Evolutionary conservation across 2,797 vertebrate genomes (phyloP).

Genomic region (Dryobates pubescens): DNA sequence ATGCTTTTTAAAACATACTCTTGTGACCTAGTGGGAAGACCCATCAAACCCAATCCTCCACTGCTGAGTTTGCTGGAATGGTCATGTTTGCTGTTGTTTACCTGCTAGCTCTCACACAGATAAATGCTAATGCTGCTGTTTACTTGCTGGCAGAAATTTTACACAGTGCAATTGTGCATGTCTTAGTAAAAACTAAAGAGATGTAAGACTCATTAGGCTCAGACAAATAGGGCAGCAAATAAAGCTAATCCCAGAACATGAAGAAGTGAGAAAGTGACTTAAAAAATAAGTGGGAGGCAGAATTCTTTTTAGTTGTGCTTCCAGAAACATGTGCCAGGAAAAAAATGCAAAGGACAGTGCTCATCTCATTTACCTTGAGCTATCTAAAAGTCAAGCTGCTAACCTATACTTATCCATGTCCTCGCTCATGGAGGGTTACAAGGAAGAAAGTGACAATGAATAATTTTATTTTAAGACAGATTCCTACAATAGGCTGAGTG

Average conservation of each 20-base stretch:
- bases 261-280: background rate
- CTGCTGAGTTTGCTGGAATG: background rate
- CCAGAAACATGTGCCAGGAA: background rate
- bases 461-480: constrained; percentile 1
- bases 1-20: background rate
- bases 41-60: background rate
- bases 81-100: background rate
- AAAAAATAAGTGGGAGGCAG: background rate
- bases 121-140: background rate
- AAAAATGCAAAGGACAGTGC: background rate
- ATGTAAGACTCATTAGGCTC: background rate
- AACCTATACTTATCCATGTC: background rate
- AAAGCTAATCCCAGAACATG: background rate
- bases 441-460: background rate
- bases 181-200: background rate
- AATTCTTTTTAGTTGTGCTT: background rate
- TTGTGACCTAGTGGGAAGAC: background rate
- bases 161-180: accelerated
- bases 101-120: background rate
- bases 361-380: background rate
- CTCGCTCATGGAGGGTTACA: background rate
- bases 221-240: background rate
- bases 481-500: background rate
- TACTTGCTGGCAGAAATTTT: background rate
- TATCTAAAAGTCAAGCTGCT: background rate